phyloP scores from a whole-genome alignment of 2,888 invertebrate species.

The Macrosoma leucophasiata region DNA sequence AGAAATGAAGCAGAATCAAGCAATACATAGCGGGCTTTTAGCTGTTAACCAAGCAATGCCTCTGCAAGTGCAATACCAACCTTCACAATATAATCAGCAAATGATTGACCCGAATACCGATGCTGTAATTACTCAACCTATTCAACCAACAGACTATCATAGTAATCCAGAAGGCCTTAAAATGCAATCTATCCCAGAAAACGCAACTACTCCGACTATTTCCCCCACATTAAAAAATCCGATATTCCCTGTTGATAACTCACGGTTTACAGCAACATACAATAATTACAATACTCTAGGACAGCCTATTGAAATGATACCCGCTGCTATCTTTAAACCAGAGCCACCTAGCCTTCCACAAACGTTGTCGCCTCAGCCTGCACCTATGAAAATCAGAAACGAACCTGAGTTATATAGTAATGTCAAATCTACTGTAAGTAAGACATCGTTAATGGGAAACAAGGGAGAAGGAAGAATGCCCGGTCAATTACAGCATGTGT shows the following conservation, averaged over 20 bases:
- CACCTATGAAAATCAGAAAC: constrained; percentile 24
- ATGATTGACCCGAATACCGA: constrained; percentile 31
- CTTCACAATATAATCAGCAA: constrained; percentile 28
- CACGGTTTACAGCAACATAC: constrained; percentile 29
- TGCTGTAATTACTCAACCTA: constrained; percentile 20
- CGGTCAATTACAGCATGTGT: constrained; percentile 58
- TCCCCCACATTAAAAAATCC: constrained; percentile 41
- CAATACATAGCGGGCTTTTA: no score
- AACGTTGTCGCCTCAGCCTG: constrained; percentile 49
- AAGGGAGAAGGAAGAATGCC: constrained; percentile 39
- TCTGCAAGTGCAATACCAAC: constrained; percentile 26
- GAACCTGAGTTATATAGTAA: constrained; percentile 35
- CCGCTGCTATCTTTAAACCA: constrained; percentile 37
- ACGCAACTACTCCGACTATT: no score
- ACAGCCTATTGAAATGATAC: constrained; percentile 53
- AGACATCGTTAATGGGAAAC: constrained; percentile 49
- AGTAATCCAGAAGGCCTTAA: no score
- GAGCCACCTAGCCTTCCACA: constrained; percentile 42
- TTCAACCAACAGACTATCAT: constrained; percentile 5
- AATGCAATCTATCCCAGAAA: no score
- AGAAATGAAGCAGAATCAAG: no score
- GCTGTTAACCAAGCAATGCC: constrained; percentile 12
- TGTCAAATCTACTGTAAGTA: constrained; percentile 57
- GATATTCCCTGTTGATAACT: no score
- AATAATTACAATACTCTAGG: constrained; percentile 57